Evolutionary conservation across 2,888 invertebrate species (phyloP), one percentile per base, ranked within the genome.

Genomic region (Watsonalla binaria): DNA sequence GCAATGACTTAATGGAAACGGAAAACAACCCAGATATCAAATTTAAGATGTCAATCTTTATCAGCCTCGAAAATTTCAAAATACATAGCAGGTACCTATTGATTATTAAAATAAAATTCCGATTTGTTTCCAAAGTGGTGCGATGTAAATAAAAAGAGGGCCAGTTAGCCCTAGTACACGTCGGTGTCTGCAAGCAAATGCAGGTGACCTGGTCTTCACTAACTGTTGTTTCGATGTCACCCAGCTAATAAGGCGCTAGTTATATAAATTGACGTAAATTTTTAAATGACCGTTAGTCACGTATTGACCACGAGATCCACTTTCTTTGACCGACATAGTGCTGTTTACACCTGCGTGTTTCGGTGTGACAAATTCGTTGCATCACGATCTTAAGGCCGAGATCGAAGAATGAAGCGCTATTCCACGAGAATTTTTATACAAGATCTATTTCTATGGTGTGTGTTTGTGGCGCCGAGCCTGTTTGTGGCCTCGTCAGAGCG

Each of bases 121-220:
- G 24, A 24, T 24, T 24, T 24, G 24, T 24, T 24, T 24, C 4
- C 24, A 24, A 24, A 24, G 24, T 24, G 24, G 24, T 24, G 24
- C 24, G 24, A 24, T 24, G 24, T 24, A 24, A 24, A 24, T 24
- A 24, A 24, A 24, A 24, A 24, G 24, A 24, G 24, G 24, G 24
- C 24, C 24, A 24, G 24, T 24, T 24, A 24, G 24, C 24, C 24
- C 24, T 24, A 24, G 24, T 2, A 24, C 24, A 24, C 24, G 24
- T 24, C 24, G 24, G 24, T 69, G 71, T 69, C 72, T 71, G 73
- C 68, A 70, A 70, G 72, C 70, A 63, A 78, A 82, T 84, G 71
- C 82, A 74, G 84, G 84, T 90, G 77, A 90, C 90, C 88, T 80
- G 84, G 90, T 89, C 83, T 77, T 70, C 62, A 59, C 70, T 88